phyloP scores from a whole-genome alignment of 1,140 invertebrate genomes.

The Drosophila prosaltans region DNA sequence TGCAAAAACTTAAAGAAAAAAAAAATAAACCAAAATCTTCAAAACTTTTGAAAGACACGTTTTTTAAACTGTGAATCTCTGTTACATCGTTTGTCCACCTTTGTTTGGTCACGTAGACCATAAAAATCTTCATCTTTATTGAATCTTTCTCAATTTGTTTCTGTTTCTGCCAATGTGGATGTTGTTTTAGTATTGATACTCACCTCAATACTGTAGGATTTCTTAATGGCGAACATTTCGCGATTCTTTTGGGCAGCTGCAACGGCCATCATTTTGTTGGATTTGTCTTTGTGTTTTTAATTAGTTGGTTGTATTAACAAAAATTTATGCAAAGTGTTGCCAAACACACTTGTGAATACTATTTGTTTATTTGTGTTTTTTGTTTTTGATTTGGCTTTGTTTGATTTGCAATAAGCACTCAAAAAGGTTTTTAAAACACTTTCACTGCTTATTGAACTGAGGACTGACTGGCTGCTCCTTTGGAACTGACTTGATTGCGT shows the following conservation, averaged over 20 bases:
- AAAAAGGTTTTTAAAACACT: constrained; percentile 70
- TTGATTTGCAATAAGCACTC: constrained; percentile 77
- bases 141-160: background rate
- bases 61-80: constrained; percentile 23
- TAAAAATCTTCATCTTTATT: constrained; percentile 7
- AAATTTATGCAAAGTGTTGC: constrained; percentile 71
- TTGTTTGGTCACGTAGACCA: constrained; percentile 71
- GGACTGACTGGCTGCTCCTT: constrained; percentile 13
- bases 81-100: constrained; percentile 45
- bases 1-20: constrained; percentile 28
- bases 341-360: constrained; percentile 73
- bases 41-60: constrained; percentile 9
- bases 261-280: constrained; percentile 89
- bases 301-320: constrained; percentile 54
- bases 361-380: constrained; percentile 57
- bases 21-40: constrained; percentile 27
- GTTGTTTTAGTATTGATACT: constrained; percentile 81
- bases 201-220: constrained; percentile 98
- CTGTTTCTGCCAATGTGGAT: background rate
- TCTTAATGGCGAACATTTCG: constrained; percentile 97
- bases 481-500: constrained; percentile 52
- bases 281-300: constrained; percentile 42
- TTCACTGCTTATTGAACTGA: constrained; percentile 80
- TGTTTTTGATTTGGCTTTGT: constrained; percentile 33
- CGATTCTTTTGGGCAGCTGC: constrained; percentile 95